Conservation (phyloP, 2,797 vertebrate genomes). For the Anabacerthia variegaticeps region DNA sequence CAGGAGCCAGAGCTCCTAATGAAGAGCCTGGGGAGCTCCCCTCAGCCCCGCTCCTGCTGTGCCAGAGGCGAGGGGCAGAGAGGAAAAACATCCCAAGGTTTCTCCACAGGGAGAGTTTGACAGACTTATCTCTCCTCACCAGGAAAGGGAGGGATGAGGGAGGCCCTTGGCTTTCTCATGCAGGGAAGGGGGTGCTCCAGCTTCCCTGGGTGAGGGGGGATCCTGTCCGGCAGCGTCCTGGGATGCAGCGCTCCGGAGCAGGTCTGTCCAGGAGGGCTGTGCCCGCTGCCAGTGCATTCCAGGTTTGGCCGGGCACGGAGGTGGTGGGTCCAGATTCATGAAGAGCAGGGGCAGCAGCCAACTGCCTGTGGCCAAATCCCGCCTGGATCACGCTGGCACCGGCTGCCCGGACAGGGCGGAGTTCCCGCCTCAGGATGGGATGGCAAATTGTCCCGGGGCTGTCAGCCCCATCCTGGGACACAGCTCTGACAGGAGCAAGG, state of each 20-base stretch:
- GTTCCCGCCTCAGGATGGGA: fast-evolving
- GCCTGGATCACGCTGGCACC: fast-evolving
- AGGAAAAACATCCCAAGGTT: not conserved
- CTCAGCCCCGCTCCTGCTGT: not conserved
- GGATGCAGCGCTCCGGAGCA: fast-evolving
- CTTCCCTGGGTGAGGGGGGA: not conserved
- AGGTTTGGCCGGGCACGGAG: not conserved
- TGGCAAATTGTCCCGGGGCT: not conserved
- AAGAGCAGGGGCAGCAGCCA: not conserved
- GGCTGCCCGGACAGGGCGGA: not conserved
- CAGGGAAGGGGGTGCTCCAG: not conserved
- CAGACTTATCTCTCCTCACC: not conserved
- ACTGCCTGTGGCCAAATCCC: not conserved
- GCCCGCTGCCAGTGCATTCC: not conserved
- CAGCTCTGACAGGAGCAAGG: not conserved
- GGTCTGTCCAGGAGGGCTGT: not conserved
- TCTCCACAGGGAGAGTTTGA: not conserved
- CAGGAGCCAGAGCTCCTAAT: not conserved
- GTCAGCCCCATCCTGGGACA: fast-evolving
- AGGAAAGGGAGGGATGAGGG: not conserved
- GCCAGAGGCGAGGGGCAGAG: not conserved
- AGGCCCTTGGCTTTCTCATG: not conserved
- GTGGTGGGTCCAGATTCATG: not conserved
- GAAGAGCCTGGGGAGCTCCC: not conserved
- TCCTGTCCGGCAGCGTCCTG: not conserved